Percentiles rank a stretch among this genome's conserved stretches.
Evolutionary conservation across 1,140 invertebrate species (phyloP).

Genomic region (Drosophila sproati): DNA sequence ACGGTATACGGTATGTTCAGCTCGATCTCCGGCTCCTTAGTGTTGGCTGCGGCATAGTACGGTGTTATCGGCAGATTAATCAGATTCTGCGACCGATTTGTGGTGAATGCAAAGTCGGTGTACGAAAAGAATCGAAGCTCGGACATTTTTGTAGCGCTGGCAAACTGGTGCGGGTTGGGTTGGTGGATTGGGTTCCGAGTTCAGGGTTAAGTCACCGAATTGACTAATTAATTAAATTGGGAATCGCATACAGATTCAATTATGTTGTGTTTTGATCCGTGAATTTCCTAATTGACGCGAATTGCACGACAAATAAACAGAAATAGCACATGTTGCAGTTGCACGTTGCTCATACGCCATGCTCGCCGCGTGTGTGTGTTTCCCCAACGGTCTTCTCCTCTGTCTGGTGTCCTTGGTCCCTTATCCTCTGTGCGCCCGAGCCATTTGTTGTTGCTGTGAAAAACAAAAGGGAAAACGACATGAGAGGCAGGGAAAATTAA

Average conservation of each 20-base stretch:
- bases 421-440: background rate
- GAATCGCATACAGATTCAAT: constrained; percentile 50
- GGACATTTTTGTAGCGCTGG: constrained; percentile 67
- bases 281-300: constrained; percentile 66
- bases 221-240: background rate
- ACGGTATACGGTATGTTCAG: constrained; percentile 82
- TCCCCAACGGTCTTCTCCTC: background rate
- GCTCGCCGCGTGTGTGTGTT: constrained; percentile 35
- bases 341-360: constrained; percentile 76
- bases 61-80: constrained; percentile 65
- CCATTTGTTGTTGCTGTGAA: constrained; percentile 42
- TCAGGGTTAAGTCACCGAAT: background rate
- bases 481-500: constrained; percentile 57
- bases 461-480: constrained; percentile 46
- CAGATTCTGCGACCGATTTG: constrained; percentile 57
- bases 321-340: constrained; percentile 58
- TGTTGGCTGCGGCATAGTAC: constrained; percentile 42
- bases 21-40: constrained; percentile 55
- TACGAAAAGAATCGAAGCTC: constrained; percentile 74
- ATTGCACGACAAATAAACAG: constrained; percentile 36
- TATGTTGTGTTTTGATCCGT: constrained; percentile 53
- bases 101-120: constrained; percentile 64
- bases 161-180: background rate
- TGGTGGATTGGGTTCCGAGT: background rate
- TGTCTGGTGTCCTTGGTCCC: background rate